These are phyloP conservation scores for Pelochelys cantorii DNA, from an alignment of 2,797 vertebrate species.

Conservation along the genomic window DNA sequence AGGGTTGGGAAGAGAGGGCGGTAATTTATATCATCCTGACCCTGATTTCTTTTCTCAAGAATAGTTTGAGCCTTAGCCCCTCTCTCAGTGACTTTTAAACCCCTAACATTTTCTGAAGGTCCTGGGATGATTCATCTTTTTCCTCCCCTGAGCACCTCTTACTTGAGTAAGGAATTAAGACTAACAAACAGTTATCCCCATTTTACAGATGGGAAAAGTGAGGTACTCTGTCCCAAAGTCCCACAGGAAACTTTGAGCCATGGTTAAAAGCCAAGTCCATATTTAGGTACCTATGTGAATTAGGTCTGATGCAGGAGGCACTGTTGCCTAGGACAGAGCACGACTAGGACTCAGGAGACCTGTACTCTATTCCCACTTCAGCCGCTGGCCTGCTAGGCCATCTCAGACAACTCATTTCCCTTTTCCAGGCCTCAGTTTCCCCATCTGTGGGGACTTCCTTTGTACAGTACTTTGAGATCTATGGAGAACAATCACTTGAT, in stretches of 20 bases:
- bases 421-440: background rate
- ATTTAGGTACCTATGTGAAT: background rate
- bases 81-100: background rate
- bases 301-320: background rate
- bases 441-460: background rate
- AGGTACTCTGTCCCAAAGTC: background rate
- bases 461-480: background rate
- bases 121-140: background rate
- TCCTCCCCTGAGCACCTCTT: background rate
- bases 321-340: background rate
- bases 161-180: accelerated
- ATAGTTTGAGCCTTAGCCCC: background rate
- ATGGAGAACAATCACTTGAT: background rate
- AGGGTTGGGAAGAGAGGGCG: background rate
- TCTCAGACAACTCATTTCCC: background rate
- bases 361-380: background rate
- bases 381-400: background rate
- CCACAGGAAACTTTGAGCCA: accelerated
- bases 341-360: background rate
- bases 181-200: background rate
- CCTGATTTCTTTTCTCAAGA: background rate
- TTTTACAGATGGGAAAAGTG: background rate
- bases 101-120: accelerated
- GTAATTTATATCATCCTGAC: accelerated
- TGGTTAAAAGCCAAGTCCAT: background rate